Percentiles rank a stretch among this genome's conserved stretches.
Conservation (phyloP, 2,113 vertebrate genomes). For the Cisticola juncidis region DNA sequence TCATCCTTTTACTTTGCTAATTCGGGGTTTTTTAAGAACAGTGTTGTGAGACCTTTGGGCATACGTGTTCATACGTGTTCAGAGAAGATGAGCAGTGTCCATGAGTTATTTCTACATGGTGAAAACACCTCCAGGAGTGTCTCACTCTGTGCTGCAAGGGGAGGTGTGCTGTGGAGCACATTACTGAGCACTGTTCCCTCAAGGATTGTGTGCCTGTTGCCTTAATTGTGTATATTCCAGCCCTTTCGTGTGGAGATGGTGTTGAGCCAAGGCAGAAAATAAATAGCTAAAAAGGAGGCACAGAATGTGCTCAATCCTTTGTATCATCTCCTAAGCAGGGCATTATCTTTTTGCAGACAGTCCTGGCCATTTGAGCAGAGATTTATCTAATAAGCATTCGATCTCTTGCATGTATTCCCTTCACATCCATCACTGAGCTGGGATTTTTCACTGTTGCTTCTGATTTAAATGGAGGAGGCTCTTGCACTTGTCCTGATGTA, state of each 20-base stretch:
- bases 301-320: background rate
- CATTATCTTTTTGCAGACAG: background rate
- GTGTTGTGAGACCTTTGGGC: background rate
- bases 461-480: background rate
- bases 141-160: background rate
- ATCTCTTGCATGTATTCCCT: background rate
- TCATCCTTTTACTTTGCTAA: background rate
- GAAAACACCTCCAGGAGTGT: background rate
- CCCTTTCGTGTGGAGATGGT: background rate
- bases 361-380: background rate
- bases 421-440: accelerated
- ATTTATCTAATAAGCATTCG: background rate
- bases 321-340: background rate
- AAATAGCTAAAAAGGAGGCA: background rate
- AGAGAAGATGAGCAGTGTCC: background rate
- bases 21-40: accelerated
- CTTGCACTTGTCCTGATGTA: background rate
- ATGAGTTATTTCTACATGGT: background rate
- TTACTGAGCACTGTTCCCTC: background rate
- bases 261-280: background rate
- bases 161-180: accelerated
- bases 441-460: background rate
- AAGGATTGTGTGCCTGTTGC: accelerated
- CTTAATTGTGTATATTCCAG: background rate
- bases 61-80: accelerated